Conservation (phyloP, 2,797 vertebrate genomes). For the Cyclura pinguis region DNA sequence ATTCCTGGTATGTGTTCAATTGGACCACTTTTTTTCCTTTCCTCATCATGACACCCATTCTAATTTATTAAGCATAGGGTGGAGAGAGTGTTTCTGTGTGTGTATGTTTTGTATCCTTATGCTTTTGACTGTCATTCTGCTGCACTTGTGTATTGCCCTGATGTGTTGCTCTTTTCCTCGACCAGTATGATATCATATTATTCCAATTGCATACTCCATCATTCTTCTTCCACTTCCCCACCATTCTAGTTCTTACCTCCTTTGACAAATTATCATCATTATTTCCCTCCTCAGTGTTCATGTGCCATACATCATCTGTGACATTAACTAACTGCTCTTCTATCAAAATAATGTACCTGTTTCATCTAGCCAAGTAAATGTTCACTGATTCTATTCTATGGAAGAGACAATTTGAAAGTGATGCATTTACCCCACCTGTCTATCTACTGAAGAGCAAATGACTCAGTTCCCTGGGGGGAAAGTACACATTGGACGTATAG, state of each 20-base stretch:
- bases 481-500: not conserved
- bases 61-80: slow-evolving; percentile 3
- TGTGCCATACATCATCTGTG: slow-evolving; percentile 69
- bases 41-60: not conserved
- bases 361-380: slow-evolving; percentile 73
- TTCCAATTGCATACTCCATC: slow-evolving; percentile 68
- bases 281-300: slow-evolving; percentile 70
- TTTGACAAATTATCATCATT: slow-evolving; percentile 78
- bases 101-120: slow-evolving; percentile 8
- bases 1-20: no score
- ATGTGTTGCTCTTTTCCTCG: slow-evolving; percentile 41
- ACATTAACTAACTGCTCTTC: slow-evolving; percentile 77
- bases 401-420: slow-evolving; percentile 62
- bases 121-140: slow-evolving; percentile 2
- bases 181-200: slow-evolving; percentile 58
- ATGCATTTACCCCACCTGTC: slow-evolving; percentile 64
- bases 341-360: slow-evolving; percentile 78
- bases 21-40: not conserved
- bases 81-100: slow-evolving; percentile 25
- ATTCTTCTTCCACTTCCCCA: slow-evolving; percentile 66
- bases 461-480: not conserved
- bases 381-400: slow-evolving; percentile 70
- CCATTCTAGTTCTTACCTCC: slow-evolving; percentile 51
- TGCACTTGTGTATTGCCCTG: slow-evolving; percentile 1
- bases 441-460: slow-evolving; percentile 63